Conservation (phyloP, 2,113 vertebrate species). For the Craseonycteris thonglongyai region DNA sequence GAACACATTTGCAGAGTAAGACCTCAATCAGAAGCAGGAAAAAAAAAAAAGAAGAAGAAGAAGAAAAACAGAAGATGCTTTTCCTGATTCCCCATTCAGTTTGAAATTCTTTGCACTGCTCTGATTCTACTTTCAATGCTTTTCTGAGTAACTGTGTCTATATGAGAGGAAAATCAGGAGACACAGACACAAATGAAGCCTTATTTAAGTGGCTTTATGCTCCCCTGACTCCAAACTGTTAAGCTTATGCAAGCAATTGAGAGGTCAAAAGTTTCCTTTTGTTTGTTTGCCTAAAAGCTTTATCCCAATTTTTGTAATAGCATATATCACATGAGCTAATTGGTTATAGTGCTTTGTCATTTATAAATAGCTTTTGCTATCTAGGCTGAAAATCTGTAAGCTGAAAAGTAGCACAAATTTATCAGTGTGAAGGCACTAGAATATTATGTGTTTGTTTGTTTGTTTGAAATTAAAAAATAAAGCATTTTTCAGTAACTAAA, state of each 20-base stretch:
- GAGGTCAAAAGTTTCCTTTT: neutral
- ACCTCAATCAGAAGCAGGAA: neutral
- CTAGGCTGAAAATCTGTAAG: neutral
- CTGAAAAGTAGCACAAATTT: neutral
- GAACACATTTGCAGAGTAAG: neutral
- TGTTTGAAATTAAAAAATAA: neutral
- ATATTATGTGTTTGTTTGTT: neutral
- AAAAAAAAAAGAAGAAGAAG: no score
- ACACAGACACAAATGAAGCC: neutral
- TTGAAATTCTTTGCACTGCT: conserved; percentile 21
- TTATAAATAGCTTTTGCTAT: conserved; percentile 24
- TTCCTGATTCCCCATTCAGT: neutral
- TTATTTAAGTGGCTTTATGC: neutral
- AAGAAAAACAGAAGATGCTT: neutral
- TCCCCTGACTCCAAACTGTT: neutral
- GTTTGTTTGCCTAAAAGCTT: conserved; percentile 2
- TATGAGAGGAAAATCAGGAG: neutral
- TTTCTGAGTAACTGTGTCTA: neutral
- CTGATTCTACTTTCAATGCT: neutral
- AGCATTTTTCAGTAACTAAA: neutral
- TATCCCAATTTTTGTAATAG: neutral
- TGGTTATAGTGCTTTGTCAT: neutral
- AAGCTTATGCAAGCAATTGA: neutral
- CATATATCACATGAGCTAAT: conserved; percentile 5
- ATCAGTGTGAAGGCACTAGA: neutral